Base-by-base conservation (phyloP, 2,888 invertebrate genomes). In the Heliconius hortense region DNA sequence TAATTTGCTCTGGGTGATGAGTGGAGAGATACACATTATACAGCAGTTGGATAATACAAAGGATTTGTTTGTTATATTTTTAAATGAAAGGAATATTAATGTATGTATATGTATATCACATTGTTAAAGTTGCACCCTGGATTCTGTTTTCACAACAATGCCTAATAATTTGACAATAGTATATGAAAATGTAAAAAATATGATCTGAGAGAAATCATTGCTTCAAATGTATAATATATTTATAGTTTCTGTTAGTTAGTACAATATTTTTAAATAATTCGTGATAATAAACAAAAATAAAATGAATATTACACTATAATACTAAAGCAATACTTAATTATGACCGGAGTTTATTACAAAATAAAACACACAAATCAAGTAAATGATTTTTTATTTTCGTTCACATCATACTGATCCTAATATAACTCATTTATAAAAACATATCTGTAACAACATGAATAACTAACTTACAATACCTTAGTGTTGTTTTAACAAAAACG, bases 381-480 rank as follows among this genome's bases (percentile, higher is more conserved):
- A 90, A 92, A 92, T 92, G 88, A 87, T 80, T 91, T 91, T 91
- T 92, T 90, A 90, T 91, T 88, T 92, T 90, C 87, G 86, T 91
- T 92, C 93, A 94, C 93, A 92, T 93, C 91, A 81, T 92, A 92
- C 89, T 89, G 89, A 88, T 79, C 84, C 92, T 93, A 93, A 86
- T 88, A 91, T 88, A 91, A 91, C 89, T 88, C 89, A 88, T 89
- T 90, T 92, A 91, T 92, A 92, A 93, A 93, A 94, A 93, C 92
- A 92, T 90, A 91, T 93, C 84, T 89, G 88, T 91, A 93, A 93
- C 93, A 93, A 92, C 90, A 90, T 91, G 90, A 89, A 89, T 90
- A 90, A 88, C 90, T 91, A 90, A 90, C 87, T 92, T 92, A 91
- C 79, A 85, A 84, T 86, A 82, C 83, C 83, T 85, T 82, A 83